Percentiles rank a stretch among this genome's conserved stretches.
phyloP scores from a whole-genome alignment of 2,797 vertebrate genomes.

The Parambassis ranga region DNA sequence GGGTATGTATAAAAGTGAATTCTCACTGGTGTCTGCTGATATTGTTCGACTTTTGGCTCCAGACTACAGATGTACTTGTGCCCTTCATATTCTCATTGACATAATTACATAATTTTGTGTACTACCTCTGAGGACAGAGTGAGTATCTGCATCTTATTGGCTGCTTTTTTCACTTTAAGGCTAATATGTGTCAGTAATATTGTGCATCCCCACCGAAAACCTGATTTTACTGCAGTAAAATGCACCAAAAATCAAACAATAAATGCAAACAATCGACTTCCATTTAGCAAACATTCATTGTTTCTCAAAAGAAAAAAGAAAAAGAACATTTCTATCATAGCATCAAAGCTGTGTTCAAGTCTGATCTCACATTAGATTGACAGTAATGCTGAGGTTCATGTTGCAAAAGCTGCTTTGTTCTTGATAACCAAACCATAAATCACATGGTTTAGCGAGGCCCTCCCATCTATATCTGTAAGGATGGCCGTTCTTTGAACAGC shows the following conservation, averaged over 20 bases:
- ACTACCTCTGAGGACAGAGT: too few species aligned
- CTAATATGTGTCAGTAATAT: too few species aligned
- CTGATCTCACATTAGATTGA: neutral
- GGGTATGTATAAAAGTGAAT: too few species aligned
- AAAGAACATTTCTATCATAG: too few species aligned
- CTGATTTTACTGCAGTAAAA: neutral
- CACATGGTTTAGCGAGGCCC: neutral
- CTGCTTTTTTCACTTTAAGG: too few species aligned
- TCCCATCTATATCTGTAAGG: conserved; percentile 7
- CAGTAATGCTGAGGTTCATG: neutral
- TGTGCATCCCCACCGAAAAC: neutral
- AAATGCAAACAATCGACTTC: neutral
- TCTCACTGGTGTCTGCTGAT: too few species aligned
- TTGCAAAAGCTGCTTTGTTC: conserved; percentile 20
- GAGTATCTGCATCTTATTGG: too few species aligned
- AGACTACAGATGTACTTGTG: too few species aligned
- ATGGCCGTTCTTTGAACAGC: conserved; percentile 27
- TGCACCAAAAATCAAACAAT: neutral
- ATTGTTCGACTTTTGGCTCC: too few species aligned
- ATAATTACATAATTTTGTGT: too few species aligned
- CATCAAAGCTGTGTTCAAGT: neutral
- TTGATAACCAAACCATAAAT: conserved; percentile 14
- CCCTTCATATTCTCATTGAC: too few species aligned
- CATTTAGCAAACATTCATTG: neutral
- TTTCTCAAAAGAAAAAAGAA: accelerated